These are phyloP conservation scores for Otolemur garnettii DNA, from an alignment of 2,113 vertebrate species.

Conservation along the genomic window DNA sequence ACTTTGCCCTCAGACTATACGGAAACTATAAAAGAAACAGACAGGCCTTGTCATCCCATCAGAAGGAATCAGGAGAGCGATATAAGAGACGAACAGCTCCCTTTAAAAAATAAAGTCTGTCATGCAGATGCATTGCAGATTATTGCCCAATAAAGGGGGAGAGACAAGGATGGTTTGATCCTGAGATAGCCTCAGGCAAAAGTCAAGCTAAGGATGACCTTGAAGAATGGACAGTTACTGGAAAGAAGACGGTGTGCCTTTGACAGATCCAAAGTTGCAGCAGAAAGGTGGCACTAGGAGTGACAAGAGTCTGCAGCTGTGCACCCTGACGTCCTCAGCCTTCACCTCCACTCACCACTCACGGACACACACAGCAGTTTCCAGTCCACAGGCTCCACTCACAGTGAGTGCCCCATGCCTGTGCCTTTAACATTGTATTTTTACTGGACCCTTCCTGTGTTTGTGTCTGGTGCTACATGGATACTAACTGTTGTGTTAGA, in stretches of 20 bases:
- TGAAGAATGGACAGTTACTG: no score
- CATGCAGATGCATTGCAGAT: neutral
- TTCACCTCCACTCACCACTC: neutral
- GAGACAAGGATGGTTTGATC: neutral
- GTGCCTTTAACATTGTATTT: neutral
- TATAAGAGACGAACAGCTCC: fast-evolving
- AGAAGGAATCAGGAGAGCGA: neutral
- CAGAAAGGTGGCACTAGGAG: neutral
- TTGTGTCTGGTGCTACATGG: neutral
- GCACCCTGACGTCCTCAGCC: neutral
- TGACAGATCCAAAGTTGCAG: neutral
- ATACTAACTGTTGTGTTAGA: neutral
- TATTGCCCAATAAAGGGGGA: neutral
- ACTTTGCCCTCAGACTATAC: neutral
- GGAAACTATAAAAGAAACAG: neutral
- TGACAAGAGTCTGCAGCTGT: neutral
- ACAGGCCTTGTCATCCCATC: no score
- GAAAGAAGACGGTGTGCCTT: neutral
- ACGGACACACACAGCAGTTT: neutral
- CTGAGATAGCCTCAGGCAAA: neutral
- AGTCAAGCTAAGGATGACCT: neutral
- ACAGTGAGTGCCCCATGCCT: neutral
- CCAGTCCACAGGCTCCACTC: neutral
- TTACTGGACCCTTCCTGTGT: neutral
- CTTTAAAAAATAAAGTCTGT: neutral